Conservation (phyloP, 2,113 vertebrate species). For the Microtus ochrogaster region DNA sequence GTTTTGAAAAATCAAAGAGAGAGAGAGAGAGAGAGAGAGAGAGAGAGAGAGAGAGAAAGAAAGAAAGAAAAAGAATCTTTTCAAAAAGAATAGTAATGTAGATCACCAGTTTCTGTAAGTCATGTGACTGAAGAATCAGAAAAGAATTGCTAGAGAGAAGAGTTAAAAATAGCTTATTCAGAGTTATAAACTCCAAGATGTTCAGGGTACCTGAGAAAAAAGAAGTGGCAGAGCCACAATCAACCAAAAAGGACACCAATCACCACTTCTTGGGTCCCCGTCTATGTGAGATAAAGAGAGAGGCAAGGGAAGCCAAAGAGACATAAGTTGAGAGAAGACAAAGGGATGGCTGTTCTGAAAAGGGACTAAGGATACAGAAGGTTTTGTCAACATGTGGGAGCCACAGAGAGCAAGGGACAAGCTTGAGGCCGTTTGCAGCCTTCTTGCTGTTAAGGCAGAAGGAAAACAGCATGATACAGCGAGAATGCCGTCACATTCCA, state of each 20-base stretch:
- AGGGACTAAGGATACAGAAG: background rate
- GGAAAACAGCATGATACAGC: background rate
- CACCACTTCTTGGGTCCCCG: background rate
- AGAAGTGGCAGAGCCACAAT: background rate
- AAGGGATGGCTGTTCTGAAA: background rate
- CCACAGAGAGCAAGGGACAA: background rate
- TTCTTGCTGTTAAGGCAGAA: background rate
- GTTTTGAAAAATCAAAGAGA: too few relatives aligned
- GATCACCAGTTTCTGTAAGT: background rate
- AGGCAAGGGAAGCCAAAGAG: background rate
- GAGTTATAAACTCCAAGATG: background rate
- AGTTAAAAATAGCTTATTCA: background rate
- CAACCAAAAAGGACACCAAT: background rate
- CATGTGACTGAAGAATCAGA: background rate
- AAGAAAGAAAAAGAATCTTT: too few relatives aligned
- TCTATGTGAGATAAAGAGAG: background rate
- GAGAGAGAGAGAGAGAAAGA: too few relatives aligned
- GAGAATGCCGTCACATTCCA: background rate
- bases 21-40: too few relatives aligned
- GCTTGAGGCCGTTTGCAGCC: background rate
- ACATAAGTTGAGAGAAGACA: background rate
- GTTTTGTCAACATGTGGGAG: background rate
- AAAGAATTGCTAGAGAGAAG: background rate
- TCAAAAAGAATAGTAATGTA: background rate
- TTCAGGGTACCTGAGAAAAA: background rate